A percentile compares a stretch with the other conserved stretches of the same genome.
Conservation (phyloP, 2,797 vertebrate genomes). For the Sardinella longiceps region DNA sequence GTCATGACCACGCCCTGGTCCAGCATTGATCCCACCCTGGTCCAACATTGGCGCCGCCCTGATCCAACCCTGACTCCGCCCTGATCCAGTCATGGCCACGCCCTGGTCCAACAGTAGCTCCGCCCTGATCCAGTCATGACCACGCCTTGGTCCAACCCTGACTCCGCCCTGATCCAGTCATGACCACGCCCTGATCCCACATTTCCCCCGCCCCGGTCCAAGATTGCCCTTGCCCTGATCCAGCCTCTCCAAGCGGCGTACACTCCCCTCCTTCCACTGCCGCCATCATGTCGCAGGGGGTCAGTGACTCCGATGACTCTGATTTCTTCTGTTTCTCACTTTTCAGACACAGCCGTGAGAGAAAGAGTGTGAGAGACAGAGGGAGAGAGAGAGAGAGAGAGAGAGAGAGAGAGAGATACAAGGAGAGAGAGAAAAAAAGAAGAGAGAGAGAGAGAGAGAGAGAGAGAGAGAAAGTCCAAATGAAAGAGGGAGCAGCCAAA, state of each 20-base stretch:
- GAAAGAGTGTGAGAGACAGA: slow-evolving; percentile 35
- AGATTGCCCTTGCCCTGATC: too few relatives aligned
- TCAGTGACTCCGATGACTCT: not conserved
- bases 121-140: too few relatives aligned
- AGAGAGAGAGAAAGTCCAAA: slow-evolving; percentile 33
- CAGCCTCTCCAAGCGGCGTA: not conserved
- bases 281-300: not conserved
- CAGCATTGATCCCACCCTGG: too few relatives aligned
- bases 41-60: too few relatives aligned
- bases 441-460: not conserved
- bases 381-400: slow-evolving; percentile 39
- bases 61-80: too few relatives aligned
- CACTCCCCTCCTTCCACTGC: not conserved
- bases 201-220: too few relatives aligned
- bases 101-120: too few relatives aligned
- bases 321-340: not conserved
- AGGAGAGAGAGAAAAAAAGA: slow-evolving; percentile 45
- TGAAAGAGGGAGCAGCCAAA: slow-evolving; percentile 42
- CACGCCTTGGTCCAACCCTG: too few relatives aligned
- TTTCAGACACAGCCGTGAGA: slow-evolving; percentile 16
- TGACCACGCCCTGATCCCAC: too few relatives aligned
- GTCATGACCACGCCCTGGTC: too few relatives aligned
- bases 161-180: too few relatives aligned
- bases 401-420: slow-evolving; percentile 31
- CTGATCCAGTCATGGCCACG: too few relatives aligned